phyloP scores from a whole-genome alignment of 2,113 vertebrate genomes.

The Nymphicus hollandicus region DNA sequence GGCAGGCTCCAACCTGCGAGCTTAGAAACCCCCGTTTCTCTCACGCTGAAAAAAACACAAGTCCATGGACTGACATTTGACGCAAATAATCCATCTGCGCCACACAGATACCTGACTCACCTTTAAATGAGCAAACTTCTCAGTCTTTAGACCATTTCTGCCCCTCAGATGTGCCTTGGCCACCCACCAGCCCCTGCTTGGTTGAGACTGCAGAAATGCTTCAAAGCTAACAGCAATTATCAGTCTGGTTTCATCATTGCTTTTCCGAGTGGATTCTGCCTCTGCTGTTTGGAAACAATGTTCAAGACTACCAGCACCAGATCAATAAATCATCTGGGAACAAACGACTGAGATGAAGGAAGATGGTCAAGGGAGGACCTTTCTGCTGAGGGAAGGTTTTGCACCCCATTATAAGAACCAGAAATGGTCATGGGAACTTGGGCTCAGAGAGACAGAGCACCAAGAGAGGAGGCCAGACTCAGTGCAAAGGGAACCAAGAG shows the following conservation, averaged over 20 bases:
- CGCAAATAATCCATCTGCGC: neutral
- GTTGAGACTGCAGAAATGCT: neutral
- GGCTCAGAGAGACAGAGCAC: neutral
- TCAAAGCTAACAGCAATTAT: neutral
- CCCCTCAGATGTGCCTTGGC: neutral
- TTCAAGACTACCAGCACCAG: slow-evolving; percentile 27
- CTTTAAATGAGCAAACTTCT: neutral
- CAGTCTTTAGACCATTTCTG: neutral
- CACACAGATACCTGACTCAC: neutral
- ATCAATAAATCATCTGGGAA: slow-evolving; percentile 25
- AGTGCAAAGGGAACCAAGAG: neutral
- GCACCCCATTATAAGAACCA: neutral
- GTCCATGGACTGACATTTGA: neutral
- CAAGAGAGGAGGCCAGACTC: neutral
- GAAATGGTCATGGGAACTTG: neutral
- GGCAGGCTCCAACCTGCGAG: neutral
- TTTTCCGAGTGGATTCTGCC: slow-evolving; percentile 23
- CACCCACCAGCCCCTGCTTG: neutral
- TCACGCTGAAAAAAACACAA: neutral
- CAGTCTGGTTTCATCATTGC: slow-evolving; percentile 17
- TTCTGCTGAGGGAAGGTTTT: slow-evolving; percentile 1
- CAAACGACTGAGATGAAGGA: neutral
- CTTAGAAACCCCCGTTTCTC: neutral
- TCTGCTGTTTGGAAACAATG: slow-evolving; percentile 21
- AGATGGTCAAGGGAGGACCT: neutral